Evolutionary conservation across 2,797 vertebrate species (phyloP).

Genomic region (Chaenodraco wilsoni): DNA sequence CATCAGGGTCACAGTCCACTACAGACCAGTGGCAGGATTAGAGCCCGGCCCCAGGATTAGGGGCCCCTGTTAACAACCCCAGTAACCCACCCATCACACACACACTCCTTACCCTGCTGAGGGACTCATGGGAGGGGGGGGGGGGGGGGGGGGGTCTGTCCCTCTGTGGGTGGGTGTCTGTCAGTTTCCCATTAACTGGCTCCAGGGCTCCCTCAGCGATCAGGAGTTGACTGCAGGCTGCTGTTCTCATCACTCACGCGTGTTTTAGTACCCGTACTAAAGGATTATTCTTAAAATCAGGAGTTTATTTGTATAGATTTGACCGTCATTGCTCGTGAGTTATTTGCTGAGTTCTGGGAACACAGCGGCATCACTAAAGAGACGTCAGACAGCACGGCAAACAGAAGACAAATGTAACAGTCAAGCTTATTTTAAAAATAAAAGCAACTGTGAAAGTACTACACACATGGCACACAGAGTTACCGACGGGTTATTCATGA

Average conservation of each 20-base stretch:
- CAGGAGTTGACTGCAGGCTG: constrained; percentile 4
- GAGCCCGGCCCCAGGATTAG: constrained; percentile 76
- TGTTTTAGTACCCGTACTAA: neutral
- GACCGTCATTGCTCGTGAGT: too few relatives aligned
- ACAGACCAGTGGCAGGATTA: constrained; percentile 79
- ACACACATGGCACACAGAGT: too few relatives aligned
- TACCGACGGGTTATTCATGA: neutral
- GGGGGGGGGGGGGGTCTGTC: constrained; percentile 8
- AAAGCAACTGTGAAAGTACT: too few relatives aligned
- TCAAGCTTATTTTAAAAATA: too few relatives aligned
- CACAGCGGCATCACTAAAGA: neutral
- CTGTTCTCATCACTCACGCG: neutral
- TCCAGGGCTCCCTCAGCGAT: constrained; percentile 26
- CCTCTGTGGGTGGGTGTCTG: constrained; percentile 49
- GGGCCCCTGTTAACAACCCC: constrained; percentile 77
- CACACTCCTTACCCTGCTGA: constrained; percentile 33
- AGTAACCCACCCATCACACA: constrained; percentile 56
- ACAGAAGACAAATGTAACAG: too few relatives aligned
- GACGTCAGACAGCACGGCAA: too few relatives aligned
- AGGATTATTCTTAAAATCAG: neutral
- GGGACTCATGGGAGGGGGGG: constrained; percentile 32
- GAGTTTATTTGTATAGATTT: neutral
- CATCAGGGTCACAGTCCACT: constrained; percentile 76
- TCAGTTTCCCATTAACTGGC: constrained; percentile 55
- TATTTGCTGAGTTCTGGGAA: neutral